These are phyloP conservation scores for Solea senegalensis DNA, from an alignment of 2,113 vertebrate genomes.

Conservation along the genomic window DNA sequence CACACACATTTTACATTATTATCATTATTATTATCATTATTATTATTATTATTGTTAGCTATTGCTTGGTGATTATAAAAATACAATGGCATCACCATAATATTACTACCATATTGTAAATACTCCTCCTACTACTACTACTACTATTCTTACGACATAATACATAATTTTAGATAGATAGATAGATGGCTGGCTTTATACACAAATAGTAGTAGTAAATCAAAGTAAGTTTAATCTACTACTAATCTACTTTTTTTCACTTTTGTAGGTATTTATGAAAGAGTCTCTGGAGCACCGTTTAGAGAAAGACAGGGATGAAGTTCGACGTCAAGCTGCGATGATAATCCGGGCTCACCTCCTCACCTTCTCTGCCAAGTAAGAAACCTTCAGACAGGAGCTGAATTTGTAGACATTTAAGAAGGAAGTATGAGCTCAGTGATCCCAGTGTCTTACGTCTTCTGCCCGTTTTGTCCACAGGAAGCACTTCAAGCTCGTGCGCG, in stretches of 20 bases:
- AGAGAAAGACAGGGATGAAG: slow-evolving; percentile 90
- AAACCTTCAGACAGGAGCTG: neutral
- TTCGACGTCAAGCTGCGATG: slow-evolving; percentile 86
- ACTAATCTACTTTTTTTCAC: neutral
- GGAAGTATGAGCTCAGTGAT: neutral
- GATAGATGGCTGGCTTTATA: no score
- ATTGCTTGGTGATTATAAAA: no score
- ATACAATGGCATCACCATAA: no score
- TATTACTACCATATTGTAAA: no score
- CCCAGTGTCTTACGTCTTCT: neutral
- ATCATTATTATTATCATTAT: no score
- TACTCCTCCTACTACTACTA: no score
- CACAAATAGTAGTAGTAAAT: no score
- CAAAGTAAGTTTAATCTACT: no score
- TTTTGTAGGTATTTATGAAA: slow-evolving; percentile 90
- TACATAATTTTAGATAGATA: no score
- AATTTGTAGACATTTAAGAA: neutral
- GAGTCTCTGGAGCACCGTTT: slow-evolving; percentile 90
- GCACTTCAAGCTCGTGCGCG: slow-evolving; percentile 83
- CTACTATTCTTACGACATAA: no score
- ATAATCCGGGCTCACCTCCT: slow-evolving; percentile 90
- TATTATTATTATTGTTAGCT: no score
- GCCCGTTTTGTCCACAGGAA: slow-evolving; percentile 77
- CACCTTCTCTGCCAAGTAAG: slow-evolving; percentile 90
- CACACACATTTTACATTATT: no score